phyloP scores from a whole-genome alignment of 1,140 invertebrate species.

The Nautilus pompilius region DNA sequence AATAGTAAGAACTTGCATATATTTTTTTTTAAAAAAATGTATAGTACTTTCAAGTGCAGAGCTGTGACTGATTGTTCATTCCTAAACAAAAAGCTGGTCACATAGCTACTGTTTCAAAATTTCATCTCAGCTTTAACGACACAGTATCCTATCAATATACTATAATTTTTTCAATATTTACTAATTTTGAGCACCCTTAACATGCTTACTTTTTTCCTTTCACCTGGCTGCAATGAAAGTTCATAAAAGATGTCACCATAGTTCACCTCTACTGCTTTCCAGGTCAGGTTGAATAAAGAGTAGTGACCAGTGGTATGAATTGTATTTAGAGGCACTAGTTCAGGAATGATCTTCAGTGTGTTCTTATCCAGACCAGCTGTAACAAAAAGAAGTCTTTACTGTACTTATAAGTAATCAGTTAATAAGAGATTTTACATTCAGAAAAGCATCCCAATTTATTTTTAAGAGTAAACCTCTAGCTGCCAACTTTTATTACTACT shows the following conservation, averaged over 20 bases:
- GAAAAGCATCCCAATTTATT: no score
- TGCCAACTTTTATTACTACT: constrained; percentile 1
- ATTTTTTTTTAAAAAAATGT: no score
- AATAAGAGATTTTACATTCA: no score
- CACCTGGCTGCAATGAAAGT: constrained; percentile 62
- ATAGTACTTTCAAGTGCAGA: no score
- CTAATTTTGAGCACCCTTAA: neutral
- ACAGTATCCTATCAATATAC: neutral
- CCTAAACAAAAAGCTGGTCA: no score
- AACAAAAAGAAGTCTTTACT: no score
- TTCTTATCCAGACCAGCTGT: constrained; percentile 19
- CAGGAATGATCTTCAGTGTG: constrained; percentile 25
- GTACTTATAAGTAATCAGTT: no score
- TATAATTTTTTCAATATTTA: neutral
- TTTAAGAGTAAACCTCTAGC: no score
- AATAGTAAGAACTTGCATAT: no score
- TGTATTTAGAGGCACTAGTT: constrained; percentile 11
- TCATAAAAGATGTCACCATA: constrained; percentile 81
- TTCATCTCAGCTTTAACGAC: neutral
- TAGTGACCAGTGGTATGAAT: constrained; percentile 27
- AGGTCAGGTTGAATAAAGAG: constrained; percentile 38
- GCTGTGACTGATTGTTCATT: no score
- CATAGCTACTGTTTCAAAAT: no score
- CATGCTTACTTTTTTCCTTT: constrained; percentile 31
- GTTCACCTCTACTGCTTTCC: constrained; percentile 67